These are phyloP conservation scores for Pomacea canaliculata DNA, from an alignment of 2,888 invertebrate genomes.

Conservation along the genomic window DNA sequence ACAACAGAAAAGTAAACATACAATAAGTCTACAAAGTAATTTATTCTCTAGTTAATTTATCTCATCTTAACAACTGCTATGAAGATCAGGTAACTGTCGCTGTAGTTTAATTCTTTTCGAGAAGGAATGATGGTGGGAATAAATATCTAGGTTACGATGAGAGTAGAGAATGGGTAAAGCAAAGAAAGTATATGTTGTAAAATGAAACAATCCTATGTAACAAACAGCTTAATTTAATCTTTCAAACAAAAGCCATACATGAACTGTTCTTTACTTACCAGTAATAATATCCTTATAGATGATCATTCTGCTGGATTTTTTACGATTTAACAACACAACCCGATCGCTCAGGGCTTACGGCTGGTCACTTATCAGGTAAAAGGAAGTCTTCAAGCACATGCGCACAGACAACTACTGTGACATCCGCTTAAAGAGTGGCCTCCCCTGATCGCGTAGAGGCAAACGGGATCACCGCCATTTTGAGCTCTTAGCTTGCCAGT, in stretches of 20 bases:
- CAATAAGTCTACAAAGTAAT: too few relatives aligned
- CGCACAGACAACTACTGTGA: conserved; percentile 1
- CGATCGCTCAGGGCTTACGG: too few relatives aligned
- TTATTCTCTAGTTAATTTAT: too few relatives aligned
- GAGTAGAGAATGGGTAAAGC: too few relatives aligned
- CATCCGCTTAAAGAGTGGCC: conserved; percentile 24
- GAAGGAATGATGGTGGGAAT: too few relatives aligned
- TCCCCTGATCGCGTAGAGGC: conserved; percentile 27
- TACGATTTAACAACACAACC: background rate
- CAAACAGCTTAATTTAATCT: background rate
- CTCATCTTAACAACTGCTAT: too few relatives aligned
- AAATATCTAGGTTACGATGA: too few relatives aligned
- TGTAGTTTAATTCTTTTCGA: too few relatives aligned
- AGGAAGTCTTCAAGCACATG: background rate
- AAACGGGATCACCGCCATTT: conserved; percentile 34
- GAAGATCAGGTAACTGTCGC: too few relatives aligned
- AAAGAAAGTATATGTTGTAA: background rate
- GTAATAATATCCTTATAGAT: conserved; percentile 10
- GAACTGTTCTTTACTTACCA: background rate
- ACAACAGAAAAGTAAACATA: too few relatives aligned
- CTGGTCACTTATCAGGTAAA: background rate
- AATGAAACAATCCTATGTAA: background rate
- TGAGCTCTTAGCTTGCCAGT: conserved; percentile 19
- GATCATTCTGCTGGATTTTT: conserved; percentile 12
- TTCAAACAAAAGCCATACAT: background rate